Evolutionary conservation across 2,797 vertebrate genomes (phyloP), one percentile per base, ranked within the genome.

Genomic region (Melanotaenia parkinsoni): DNA sequence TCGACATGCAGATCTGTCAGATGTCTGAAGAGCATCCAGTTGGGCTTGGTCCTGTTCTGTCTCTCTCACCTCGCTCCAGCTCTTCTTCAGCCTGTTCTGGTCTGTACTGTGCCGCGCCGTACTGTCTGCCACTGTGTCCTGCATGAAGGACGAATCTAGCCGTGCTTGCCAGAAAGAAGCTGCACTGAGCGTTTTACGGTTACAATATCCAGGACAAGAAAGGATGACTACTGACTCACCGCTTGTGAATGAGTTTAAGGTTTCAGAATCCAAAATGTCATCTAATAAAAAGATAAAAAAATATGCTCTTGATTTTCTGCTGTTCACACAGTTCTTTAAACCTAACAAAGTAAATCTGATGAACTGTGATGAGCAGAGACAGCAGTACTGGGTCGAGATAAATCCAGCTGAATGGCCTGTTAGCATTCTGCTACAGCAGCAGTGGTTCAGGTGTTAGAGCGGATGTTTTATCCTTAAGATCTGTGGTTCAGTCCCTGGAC

Each of bases 81-180:
- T 12, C 51, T 18, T 71, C 70, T 65, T 70, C 54, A 7, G 45
- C 66, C 70, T 74, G 74, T 66, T 84, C 80, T 65, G 57, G 50
- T 74, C 74, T 53, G 12, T 24, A 1, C 61, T 4, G 7, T 38
- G 51, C 77, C 16, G 50, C 57, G 78, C 69, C 74, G 30, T 70
- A 38, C 70, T 76, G 77, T 82, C 82, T 87, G 86, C 81, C 76
- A 60, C 62, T 0, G 54, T 60, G 86, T 87, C 84, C 82, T 77
- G 61, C 30, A 5, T 79, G 83, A 89, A 91, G 89, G 90, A 88
- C 80, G 51, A 81, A 83, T 74, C 76, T 38, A 58, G 35, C 22
- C n/a, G 65, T 1, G 72, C 85, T 81, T 82, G 88, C 87, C 91
- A 92, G 68, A 88, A 77, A 85, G 81, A 85, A 83, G 85, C 71